Conservation (phyloP, 2,797 vertebrate genomes). For the Nannoperca obscura region DNA sequence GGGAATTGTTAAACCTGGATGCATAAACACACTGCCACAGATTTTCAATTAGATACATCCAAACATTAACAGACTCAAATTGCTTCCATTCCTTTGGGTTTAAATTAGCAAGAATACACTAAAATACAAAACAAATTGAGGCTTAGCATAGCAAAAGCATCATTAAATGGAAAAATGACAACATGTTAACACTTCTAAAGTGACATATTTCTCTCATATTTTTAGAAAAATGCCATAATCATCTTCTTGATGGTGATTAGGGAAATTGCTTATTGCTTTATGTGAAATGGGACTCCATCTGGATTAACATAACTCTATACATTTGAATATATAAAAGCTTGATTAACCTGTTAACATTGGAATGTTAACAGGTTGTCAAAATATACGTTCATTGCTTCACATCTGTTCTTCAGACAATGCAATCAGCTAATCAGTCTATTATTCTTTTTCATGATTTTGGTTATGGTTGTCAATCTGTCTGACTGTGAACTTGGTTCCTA, state of each 20-base stretch:
- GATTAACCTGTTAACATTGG: no score
- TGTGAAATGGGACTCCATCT: not conserved
- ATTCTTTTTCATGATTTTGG: constrained; percentile 39
- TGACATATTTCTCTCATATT: not conserved
- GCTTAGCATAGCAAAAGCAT: constrained; percentile 4
- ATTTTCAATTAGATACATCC: constrained; percentile 64
- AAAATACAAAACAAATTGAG: constrained; percentile 36
- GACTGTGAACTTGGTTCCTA: constrained; percentile 52
- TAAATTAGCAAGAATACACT: constrained; percentile 27
- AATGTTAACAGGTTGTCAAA: no score
- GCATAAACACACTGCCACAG: constrained; percentile 49
- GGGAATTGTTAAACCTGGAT: constrained; percentile 54
- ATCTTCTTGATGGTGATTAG: constrained; percentile 8
- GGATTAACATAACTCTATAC: not conserved
- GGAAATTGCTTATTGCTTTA: not conserved
- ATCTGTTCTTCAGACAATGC: constrained; percentile 28
- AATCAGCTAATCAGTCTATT: constrained; percentile 33
- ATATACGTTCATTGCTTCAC: not conserved
- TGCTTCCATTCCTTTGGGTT: constrained; percentile 58
- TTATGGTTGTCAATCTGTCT: constrained; percentile 52
- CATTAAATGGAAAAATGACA: not conserved
- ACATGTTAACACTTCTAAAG: not conserved
- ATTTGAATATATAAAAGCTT: not conserved
- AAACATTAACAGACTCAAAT: constrained; percentile 63
- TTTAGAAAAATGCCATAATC: constrained; percentile 2